Percentiles rank a stretch among this genome's conserved stretches.
Evolutionary conservation across 2,888 invertebrate species (phyloP).

Genomic region (Apamea monoglypha): DNA sequence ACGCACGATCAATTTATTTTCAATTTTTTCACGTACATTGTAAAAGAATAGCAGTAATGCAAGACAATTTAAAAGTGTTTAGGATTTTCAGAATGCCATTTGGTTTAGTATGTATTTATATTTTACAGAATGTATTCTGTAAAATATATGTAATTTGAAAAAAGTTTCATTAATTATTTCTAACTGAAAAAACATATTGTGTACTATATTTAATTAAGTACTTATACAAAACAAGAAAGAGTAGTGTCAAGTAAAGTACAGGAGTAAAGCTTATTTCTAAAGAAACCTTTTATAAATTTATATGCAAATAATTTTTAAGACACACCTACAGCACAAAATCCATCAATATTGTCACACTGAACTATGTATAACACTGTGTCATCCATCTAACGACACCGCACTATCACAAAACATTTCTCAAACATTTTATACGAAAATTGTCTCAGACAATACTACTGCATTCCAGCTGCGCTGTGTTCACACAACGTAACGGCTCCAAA

Average conservation of each 20-base stretch:
- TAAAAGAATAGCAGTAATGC: constrained; percentile 44
- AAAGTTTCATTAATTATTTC: background rate
- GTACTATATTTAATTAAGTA: background rate
- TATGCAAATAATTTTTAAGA: background rate
- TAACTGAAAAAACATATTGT: background rate
- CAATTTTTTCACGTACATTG: constrained; percentile 81
- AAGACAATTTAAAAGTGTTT: constrained; percentile 8
- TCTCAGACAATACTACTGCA: constrained; percentile 46
- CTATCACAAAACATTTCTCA: background rate
- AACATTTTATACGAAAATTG: background rate
- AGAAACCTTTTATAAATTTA: background rate
- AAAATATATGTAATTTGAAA: background rate
- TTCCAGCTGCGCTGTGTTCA: constrained; percentile 38
- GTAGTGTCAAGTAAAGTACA: background rate
- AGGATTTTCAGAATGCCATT: background rate
- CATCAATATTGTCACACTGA: background rate
- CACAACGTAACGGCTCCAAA: constrained; percentile 75
- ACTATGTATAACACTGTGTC: background rate
- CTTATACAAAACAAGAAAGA: background rate
- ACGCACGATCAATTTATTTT: constrained; percentile 86
- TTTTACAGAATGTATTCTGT: background rate
- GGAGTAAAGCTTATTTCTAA: fast-evolving
- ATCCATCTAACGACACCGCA: background rate
- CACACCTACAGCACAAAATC: background rate
- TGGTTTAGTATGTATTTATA: too few species aligned